Base-by-base conservation (phyloP, 2,113 vertebrate genomes). In the Colaptes auratus region DNA sequence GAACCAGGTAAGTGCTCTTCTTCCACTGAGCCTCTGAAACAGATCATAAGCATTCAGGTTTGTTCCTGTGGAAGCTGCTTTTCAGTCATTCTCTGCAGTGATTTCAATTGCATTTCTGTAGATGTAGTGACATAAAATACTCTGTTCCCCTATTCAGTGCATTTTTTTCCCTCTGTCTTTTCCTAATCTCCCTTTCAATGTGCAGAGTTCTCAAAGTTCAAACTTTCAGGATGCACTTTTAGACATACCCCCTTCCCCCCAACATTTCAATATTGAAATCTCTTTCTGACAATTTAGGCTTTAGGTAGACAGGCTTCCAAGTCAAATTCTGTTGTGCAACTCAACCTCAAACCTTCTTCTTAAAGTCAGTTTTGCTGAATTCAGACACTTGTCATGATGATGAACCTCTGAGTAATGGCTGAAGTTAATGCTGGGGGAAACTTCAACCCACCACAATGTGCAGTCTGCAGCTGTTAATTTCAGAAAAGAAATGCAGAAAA, bases 401-500 rank as follows among this genome's bases (percentile, higher is more conserved):
- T 92, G 64, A 93, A 80, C 72, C 48, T 56, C 89, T 88, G 72
- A 91, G 67, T 92, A 93, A 91, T 71, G 52, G 64, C 74, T 80
- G 89, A 92, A 39, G 39, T 12, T 39, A 39, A 39, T 39, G 39
- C 39, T 39, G 39, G 39, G 39, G 39, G 39, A 39, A 39, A 39
- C 39, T 39, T 39, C 39, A 39, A 39, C 39, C 39, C 39, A 39
- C 39, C 39, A 39, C 39, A 39, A 83, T 92, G 69, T 89, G 75
- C 50, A 93, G 48, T 65, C 67, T 86, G 60, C 89, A 93, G 75
- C 64, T 92, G 64, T 63, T 92, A 92, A 85, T 92, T 93, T 77
- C 28, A 63, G 63, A 12, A 55, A 61, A 36, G 58, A 33, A 30
- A 56, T 35, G 21, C 42, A 80, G 46, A 88, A 86, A 92, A 58